Percentiles rank a stretch among this genome's conserved stretches.
These are phyloP conservation scores for Sebastes hubbsi DNA, from an alignment of 2,797 vertebrate species.

Conservation along the genomic window DNA sequence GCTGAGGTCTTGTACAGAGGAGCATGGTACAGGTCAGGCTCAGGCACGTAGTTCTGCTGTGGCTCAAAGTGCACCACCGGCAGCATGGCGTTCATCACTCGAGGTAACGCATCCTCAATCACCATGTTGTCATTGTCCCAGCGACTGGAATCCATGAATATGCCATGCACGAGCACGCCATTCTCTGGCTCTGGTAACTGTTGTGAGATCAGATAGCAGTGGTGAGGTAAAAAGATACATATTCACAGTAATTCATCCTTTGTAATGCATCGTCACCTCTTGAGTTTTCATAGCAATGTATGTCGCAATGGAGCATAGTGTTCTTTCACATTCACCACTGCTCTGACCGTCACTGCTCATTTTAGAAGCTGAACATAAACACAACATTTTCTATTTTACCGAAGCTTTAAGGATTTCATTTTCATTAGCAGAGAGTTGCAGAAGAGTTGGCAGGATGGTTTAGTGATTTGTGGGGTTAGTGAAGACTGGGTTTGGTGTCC, in stretches of 20 bases:
- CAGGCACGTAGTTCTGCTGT: constrained; percentile 81
- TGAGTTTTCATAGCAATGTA: neutral
- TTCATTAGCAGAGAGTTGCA: neutral
- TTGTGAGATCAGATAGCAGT: constrained; percentile 2
- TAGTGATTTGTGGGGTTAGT: too few relatives aligned
- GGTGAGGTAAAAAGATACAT: neutral
- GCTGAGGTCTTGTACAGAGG: constrained; percentile 87
- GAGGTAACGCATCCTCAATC: constrained; percentile 80
- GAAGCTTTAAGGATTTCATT: neutral
- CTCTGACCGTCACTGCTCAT: neutral
- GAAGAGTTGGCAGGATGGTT: neutral
- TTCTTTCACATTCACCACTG: neutral
- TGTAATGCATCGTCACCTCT: neutral
- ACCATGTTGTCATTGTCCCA: constrained; percentile 84
- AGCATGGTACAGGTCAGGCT: constrained; percentile 76
- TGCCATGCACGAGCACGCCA: constrained; percentile 84
- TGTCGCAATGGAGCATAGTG: neutral
- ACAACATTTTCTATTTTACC: neutral
- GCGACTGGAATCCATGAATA: constrained; percentile 86
- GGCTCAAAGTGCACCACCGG: constrained; percentile 90
- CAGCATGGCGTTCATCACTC: constrained; percentile 82
- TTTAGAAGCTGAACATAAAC: neutral
- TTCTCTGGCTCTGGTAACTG: constrained; percentile 82
- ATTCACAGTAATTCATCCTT: neutral
- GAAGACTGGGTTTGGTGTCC: neutral